Evolutionary conservation across 2,113 vertebrate genomes (phyloP), one percentile per base, ranked within the genome.

Genomic region (Antigone vipio): DNA sequence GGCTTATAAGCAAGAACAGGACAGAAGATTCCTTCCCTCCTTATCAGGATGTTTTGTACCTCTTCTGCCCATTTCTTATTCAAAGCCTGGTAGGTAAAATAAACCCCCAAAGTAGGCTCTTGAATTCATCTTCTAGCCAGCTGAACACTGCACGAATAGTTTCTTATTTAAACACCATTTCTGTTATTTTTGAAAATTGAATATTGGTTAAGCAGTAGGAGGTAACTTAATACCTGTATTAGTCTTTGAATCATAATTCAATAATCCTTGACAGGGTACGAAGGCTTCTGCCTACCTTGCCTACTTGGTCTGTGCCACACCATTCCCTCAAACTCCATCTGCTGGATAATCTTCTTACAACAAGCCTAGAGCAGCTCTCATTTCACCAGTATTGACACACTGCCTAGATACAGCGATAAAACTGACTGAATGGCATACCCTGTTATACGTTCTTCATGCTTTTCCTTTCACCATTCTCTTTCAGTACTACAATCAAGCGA

Each of bases 241-340:
- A 40, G 8, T 49, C 52, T 74, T 67, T 27, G 27, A 85, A 80
- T 49, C 30, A 9, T 17, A 74, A 47, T 77, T 87, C 49, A 59
- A 27, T 42, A 66, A 58, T 60, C 29, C 19, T 16, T 69, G 50
- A n/a, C 7, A 52, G 11, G 62, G 53, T 8, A 49, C 1, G 32
- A 83, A 91, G 22, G 56, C 32, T 81, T 50, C 50, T 81, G 26
- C 32, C 68, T 82, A 77, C 40, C 66, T 59, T 40, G 44, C 9
- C 47, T 49, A 5, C 11, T 27, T 29, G 12, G 52, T 47, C 40
- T 79, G 73, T 47, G 83, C 22, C 55, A 52, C 4, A 9, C 9
- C 44, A 38, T 15, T 74, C 69, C n/a, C n/a, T 42, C 27, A 18
- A 52, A 79, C 93, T 91, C 94, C 96, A 96, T 53, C 93, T 96